Evolutionary conservation across 2,113 vertebrate genomes (phyloP).

Genomic region (Empidonax traillii): DNA sequence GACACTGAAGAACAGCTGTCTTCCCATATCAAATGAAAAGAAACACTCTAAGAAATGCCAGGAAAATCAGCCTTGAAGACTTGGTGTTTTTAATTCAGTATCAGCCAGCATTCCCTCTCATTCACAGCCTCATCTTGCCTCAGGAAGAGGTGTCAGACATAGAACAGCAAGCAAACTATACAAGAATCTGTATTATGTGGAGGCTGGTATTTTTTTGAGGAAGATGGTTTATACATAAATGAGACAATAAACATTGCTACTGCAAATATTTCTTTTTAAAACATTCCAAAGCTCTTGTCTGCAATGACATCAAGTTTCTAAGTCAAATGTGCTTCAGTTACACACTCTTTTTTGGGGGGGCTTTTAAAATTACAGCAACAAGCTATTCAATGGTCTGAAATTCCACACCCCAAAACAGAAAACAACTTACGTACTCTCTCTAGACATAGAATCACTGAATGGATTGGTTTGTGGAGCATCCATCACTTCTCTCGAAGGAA

Average conservation of each 20-base stretch:
- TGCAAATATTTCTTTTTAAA: neutral
- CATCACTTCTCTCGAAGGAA: neutral
- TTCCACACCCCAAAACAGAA: neutral
- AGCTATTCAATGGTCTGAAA: neutral
- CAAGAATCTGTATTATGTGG: neutral
- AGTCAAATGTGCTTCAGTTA: neutral
- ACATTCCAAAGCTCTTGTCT: neutral
- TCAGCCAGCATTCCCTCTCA: neutral
- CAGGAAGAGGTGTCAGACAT: neutral
- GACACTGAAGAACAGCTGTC: neutral
- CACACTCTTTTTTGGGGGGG: neutral
- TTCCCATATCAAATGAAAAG: neutral
- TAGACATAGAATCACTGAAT: neutral
- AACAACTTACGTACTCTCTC: neutral
- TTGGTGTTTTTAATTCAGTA: neutral
- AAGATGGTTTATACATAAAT: neutral
- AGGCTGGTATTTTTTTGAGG: neutral
- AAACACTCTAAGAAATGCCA: neutral
- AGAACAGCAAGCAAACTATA: neutral
- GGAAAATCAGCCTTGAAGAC: constrained; percentile 1
- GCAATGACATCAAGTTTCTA: neutral
- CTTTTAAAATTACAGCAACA: neutral
- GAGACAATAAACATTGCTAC: neutral
- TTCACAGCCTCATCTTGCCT: neutral
- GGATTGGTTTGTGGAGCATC: neutral